Conservation (phyloP, 2,797 vertebrate species). For the Picus viridis region DNA sequence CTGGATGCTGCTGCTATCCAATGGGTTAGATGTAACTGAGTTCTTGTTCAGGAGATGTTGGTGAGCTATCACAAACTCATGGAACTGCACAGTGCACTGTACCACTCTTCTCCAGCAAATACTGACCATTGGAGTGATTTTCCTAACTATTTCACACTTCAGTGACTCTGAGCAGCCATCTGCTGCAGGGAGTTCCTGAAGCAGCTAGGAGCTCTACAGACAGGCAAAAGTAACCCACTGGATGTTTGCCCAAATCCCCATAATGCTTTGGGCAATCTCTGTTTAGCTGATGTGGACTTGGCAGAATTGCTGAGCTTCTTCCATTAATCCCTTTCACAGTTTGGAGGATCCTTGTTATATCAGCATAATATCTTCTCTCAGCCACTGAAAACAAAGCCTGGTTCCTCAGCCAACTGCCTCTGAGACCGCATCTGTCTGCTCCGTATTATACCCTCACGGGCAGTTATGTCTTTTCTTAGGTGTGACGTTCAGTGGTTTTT, state of each 20-base stretch:
- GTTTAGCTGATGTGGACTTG: not conserved
- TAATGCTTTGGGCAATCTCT: not conserved
- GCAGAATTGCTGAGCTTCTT: slow-evolving; percentile 1
- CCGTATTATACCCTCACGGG: slow-evolving; percentile 38
- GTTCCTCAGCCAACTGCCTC: slow-evolving; percentile 36
- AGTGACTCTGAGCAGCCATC: not conserved
- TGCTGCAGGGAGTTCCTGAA: not conserved
- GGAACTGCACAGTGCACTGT: not conserved
- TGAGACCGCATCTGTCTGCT: slow-evolving; percentile 25
- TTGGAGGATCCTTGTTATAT: slow-evolving; percentile 24
- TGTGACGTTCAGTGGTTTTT: slow-evolving; percentile 62
- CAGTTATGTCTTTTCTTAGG: slow-evolving; percentile 69
- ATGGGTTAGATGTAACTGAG: not conserved
- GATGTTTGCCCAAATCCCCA: not conserved
- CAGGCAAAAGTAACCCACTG: not conserved
- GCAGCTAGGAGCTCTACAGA: not conserved
- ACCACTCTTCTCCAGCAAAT: not conserved
- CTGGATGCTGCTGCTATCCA: too few species aligned
- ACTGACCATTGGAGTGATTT: not conserved
- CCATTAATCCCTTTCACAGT: slow-evolving; percentile 35
- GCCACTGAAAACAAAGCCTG: slow-evolving; percentile 4
- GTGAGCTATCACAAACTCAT: not conserved
- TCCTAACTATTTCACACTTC: not conserved
- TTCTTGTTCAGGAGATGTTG: not conserved
- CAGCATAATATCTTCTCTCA: slow-evolving; percentile 54